Evolutionary conservation across 2,797 vertebrate species (phyloP).

Genomic region (Kryptolebias ocellatus): DNA sequence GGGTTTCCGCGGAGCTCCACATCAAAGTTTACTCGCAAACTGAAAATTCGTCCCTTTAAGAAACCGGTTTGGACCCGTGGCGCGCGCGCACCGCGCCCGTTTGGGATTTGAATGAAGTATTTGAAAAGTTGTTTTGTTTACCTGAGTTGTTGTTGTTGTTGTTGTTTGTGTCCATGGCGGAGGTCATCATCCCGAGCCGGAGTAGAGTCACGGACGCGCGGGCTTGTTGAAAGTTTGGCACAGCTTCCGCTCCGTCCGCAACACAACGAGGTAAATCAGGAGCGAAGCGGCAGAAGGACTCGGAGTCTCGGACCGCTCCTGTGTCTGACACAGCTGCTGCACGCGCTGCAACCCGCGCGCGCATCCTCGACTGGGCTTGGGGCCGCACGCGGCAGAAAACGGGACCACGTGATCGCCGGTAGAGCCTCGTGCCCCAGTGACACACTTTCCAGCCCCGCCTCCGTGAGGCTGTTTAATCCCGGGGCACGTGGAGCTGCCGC

Average conservation of each 20-base stretch:
- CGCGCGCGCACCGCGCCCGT: not conserved
- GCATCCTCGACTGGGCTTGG: not conserved
- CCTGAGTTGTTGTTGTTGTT: conserved; percentile 39
- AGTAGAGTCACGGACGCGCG: conserved; percentile 3
- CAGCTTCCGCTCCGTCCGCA: not conserved
- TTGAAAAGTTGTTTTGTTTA: conserved; percentile 14
- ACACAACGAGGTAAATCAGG: not conserved
- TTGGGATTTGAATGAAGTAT: not conserved
- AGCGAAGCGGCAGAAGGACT: not conserved
- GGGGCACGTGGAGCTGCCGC: conserved; percentile 50
- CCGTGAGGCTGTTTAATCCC: not conserved
- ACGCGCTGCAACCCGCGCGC: conserved; percentile 33
- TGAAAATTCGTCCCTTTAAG: not conserved
- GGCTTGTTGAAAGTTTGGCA: not conserved
- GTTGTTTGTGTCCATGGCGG: conserved; percentile 50
- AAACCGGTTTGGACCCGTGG: not conserved
- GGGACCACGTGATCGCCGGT: conserved; percentile 61
- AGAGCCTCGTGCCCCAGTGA: conserved; percentile 66
- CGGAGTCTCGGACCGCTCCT: not conserved
- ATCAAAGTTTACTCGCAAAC: too few relatives aligned
- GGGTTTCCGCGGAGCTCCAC: too few relatives aligned
- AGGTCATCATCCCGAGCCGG: conserved; percentile 11
- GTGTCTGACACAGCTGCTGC: conserved; percentile 13
- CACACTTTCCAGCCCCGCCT: conserved; percentile 56
- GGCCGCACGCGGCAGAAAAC: conserved; percentile 66